A percentile compares a stretch with the other conserved stretches of the same genome.
These are phyloP conservation scores for Buathra laborator DNA, from an alignment of 2,888 invertebrate genomes.

Conservation along the genomic window DNA sequence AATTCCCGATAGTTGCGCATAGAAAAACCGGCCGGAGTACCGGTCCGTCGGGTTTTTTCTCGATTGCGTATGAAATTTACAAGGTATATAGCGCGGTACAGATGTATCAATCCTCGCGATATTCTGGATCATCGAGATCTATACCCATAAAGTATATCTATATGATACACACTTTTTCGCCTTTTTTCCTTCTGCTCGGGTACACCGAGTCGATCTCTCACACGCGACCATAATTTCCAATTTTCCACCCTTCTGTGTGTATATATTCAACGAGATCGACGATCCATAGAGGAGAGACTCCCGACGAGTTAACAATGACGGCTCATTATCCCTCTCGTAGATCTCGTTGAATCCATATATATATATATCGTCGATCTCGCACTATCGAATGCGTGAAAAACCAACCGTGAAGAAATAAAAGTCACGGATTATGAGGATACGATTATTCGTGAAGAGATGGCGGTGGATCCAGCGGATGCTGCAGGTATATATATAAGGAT, in stretches of 20 bases:
- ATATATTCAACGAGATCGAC: neutral
- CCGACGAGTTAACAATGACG: slow-evolving; percentile 64
- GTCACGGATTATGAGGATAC: slow-evolving; percentile 50
- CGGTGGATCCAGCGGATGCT: slow-evolving; percentile 2
- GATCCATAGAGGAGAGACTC: slow-evolving; percentile 27
- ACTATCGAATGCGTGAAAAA: slow-evolving; percentile 52
- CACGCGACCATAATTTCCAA: slow-evolving; percentile 61
- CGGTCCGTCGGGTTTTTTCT: neutral
- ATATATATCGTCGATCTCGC: slow-evolving; percentile 19
- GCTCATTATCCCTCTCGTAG: slow-evolving; percentile 68
- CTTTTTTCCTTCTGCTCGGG: neutral
- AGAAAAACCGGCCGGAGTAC: no score
- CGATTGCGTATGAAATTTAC: no score
- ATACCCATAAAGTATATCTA: slow-evolving; percentile 18
- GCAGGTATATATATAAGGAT: neutral
- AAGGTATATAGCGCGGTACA: no score
- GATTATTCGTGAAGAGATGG: slow-evolving; percentile 33
- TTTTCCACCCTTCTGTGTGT: slow-evolving; percentile 58
- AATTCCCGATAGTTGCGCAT: slow-evolving; percentile 63
- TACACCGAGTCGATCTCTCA: slow-evolving; percentile 29
- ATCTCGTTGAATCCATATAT: slow-evolving; percentile 40
- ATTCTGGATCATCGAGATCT: neutral
- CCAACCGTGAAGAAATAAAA: slow-evolving; percentile 67
- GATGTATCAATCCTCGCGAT: no score
- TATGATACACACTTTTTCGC: slow-evolving; percentile 13